phyloP scores from a whole-genome alignment of 2,888 invertebrate species.

The Heliconius charithonia region DNA sequence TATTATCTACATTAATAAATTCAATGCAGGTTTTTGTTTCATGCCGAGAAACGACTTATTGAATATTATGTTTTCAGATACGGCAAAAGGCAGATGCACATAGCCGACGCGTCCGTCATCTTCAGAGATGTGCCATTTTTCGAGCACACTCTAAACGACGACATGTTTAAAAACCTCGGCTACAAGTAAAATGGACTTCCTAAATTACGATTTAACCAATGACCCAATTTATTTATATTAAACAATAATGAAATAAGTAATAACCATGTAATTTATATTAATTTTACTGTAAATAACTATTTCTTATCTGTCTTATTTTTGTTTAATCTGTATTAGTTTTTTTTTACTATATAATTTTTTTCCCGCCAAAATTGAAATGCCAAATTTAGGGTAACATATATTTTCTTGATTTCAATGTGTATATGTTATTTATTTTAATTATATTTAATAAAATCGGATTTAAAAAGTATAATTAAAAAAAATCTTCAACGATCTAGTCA shows the following conservation, averaged over 20 bases:
- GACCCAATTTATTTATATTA: slow-evolving; percentile 22
- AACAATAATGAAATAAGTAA: background rate
- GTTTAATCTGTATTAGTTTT: background rate
- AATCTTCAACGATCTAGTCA: slow-evolving; percentile 29
- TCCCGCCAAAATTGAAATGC: slow-evolving; percentile 32
- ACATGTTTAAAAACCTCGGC: slow-evolving; percentile 69
- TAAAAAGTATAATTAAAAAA: background rate
- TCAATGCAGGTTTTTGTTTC: too few species aligned
- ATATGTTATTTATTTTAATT: background rate
- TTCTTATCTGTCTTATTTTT: slow-evolving; percentile 7
- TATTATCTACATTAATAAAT: too few species aligned
- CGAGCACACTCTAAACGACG: slow-evolving; percentile 66
- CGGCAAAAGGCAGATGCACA: slow-evolving; percentile 77
- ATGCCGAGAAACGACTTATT: background rate
- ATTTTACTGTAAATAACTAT: slow-evolving; percentile 28
- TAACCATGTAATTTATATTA: background rate
- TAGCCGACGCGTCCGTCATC: slow-evolving; percentile 75
- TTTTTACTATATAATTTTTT: background rate
- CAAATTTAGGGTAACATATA: slow-evolving; percentile 22
- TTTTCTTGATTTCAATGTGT: slow-evolving; percentile 8
- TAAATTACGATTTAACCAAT: slow-evolving; percentile 27
- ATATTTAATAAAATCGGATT: background rate
- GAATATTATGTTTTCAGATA: slow-evolving; percentile 64
- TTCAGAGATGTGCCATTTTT: slow-evolving; percentile 74
- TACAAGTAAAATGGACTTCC: slow-evolving; percentile 60